These are phyloP conservation scores for Drosophila buzzatii DNA, from an alignment of 2,888 invertebrate species.

Conservation along the genomic window DNA sequence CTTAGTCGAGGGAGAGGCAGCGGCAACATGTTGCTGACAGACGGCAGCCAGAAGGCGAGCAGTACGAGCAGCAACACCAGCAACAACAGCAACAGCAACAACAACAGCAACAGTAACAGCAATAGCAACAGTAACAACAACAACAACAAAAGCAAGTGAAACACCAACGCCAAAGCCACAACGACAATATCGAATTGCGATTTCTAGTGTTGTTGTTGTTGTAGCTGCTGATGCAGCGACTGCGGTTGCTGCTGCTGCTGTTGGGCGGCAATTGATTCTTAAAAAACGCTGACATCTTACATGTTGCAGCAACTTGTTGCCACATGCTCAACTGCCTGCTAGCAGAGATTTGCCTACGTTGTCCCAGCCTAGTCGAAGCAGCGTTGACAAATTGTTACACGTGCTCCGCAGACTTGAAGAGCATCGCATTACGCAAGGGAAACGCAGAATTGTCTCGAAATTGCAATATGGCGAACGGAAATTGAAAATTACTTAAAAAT, in stretches of 20 bases:
- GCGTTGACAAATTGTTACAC: constrained; percentile 79
- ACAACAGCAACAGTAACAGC: constrained; percentile 2
- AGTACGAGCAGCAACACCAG: constrained; percentile 25
- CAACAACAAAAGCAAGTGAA: constrained; percentile 24
- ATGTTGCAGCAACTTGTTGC: constrained; percentile 79
- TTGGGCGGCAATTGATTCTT: constrained; percentile 81
- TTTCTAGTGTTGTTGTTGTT: constrained; percentile 21
- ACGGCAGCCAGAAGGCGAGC: constrained; percentile 78
- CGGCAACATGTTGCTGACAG: constrained; percentile 67
- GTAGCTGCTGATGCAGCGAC: constrained; percentile 52
- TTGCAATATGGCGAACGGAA: constrained; percentile 62
- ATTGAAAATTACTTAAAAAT: constrained; percentile 77
- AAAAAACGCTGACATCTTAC: constrained; percentile 80
- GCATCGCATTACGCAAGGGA: constrained; percentile 60
- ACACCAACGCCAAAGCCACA: constrained; percentile 59
- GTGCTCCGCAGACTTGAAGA: constrained; percentile 48
- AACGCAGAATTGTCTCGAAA: not conserved
- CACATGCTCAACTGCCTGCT: constrained; percentile 38
- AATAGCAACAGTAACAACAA: constrained; percentile 17
- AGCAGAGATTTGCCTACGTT: constrained; percentile 48
- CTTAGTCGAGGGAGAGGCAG: constrained; percentile 34
- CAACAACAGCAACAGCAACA: constrained; percentile 14
- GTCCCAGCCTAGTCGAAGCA: constrained; percentile 33
- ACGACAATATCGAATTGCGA: constrained; percentile 74
- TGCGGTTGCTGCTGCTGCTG: constrained; percentile 44